Conservation (phyloP, 2,888 invertebrate species). For the Alviniconcha strummeri region DNA sequence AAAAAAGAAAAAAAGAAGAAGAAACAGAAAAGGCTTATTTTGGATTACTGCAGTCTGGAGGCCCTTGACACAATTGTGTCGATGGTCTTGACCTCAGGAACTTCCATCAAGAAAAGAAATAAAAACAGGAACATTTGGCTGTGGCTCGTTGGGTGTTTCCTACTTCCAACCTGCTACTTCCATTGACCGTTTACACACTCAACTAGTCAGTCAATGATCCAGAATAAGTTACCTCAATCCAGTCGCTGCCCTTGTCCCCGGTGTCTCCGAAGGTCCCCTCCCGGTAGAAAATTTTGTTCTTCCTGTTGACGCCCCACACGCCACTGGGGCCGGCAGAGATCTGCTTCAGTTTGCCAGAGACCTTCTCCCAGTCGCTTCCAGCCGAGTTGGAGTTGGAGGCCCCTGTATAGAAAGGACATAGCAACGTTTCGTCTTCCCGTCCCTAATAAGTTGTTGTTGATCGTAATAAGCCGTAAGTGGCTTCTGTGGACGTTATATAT, state of each 20-base stretch:
- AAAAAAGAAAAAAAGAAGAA: no score
- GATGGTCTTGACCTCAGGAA: neutral
- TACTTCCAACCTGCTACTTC: no score
- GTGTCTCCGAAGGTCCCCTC: neutral
- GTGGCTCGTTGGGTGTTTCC: no score
- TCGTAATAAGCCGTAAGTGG: no score
- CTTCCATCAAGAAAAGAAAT: neutral
- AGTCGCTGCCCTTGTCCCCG: neutral
- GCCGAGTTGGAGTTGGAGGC: neutral
- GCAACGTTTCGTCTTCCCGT: no score
- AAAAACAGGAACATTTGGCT: no score
- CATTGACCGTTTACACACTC: neutral
- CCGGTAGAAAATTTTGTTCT: neutral
- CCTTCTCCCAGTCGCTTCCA: neutral
- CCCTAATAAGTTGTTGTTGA: no score
- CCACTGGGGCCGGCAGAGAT: neutral
- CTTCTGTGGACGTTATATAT: no score
- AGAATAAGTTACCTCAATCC: neutral
- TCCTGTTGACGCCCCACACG: conserved; percentile 1
- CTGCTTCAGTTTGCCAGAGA: neutral
- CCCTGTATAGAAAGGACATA: neutral
- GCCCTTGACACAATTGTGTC: neutral
- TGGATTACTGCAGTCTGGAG: no score
- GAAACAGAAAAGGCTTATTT: no score
- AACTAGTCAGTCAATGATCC: no score